Conservation (phyloP, 2,888 invertebrate genomes). For the Epicampocera succincta region DNA sequence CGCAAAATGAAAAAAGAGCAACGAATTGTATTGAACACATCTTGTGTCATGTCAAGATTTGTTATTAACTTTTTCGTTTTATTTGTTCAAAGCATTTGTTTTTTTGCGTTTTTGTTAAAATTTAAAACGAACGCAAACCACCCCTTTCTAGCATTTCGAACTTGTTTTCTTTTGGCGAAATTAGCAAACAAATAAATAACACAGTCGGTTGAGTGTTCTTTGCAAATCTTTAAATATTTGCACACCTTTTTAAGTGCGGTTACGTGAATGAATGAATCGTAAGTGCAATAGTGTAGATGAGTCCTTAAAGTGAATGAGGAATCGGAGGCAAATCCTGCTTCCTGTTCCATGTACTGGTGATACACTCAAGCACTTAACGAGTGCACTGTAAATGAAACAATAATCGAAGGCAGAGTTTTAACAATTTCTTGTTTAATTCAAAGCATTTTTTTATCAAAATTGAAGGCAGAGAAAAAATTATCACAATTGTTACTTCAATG, state of each 20-base stretch:
- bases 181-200: constrained; percentile 64
- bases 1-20: constrained; percentile 46
- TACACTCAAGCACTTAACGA: constrained; percentile 12
- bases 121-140: constrained; percentile 38
- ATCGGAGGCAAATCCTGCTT: constrained; percentile 40
- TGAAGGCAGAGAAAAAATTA: background rate
- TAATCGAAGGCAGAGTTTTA: background rate
- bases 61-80: constrained; percentile 59
- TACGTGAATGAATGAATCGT: constrained; percentile 28
- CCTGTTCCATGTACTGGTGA: constrained; percentile 29
- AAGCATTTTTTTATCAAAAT: background rate
- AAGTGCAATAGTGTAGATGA: constrained; percentile 13
- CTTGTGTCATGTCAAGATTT: constrained; percentile 68
- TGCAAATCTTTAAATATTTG: constrained; percentile 57
- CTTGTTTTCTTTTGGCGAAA: constrained; percentile 49
- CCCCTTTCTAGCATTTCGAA: constrained; percentile 54
- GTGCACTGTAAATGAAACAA: background rate
- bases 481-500: no score
- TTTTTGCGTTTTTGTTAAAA: constrained; percentile 18
- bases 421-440: background rate
- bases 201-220: constrained; percentile 69
- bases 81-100: background rate
- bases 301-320: constrained; percentile 14
- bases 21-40: constrained; percentile 54
- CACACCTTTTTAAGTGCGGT: constrained; percentile 62